phyloP scores from a whole-genome alignment of 2,797 vertebrate species.

The Melanotaenia trifasciata region DNA sequence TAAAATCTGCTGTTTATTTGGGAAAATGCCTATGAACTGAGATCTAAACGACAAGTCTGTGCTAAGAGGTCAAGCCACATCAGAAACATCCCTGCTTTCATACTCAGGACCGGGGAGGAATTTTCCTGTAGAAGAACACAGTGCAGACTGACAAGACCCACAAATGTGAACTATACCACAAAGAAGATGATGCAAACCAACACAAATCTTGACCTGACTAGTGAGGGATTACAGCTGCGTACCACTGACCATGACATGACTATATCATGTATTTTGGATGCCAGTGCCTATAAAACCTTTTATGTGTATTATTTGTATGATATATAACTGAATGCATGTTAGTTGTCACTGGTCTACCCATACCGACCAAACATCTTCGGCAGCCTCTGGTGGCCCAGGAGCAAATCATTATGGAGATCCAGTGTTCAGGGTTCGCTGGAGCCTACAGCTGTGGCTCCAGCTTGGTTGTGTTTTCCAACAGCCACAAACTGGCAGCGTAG shows the following conservation, averaged over 20 bases:
- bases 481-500: conserved; percentile 26
- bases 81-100: conserved; percentile 40
- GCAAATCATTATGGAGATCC: conserved; percentile 13
- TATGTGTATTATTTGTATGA: not conserved
- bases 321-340: not conserved
- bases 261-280: conserved; percentile 7
- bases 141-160: conserved; percentile 39
- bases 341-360: conserved; percentile 1
- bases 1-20: conserved; percentile 41
- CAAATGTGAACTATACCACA: conserved; percentile 47
- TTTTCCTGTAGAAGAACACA: conserved; percentile 10
- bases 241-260: conserved; percentile 9
- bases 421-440: conserved; percentile 14
- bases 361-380: not conserved
- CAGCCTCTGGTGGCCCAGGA: not conserved
- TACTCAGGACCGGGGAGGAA: conserved; percentile 19
- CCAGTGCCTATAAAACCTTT: conserved; percentile 9
- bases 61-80: conserved; percentile 38
- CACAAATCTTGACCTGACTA: conserved; percentile 9
- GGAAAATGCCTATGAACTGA: conserved; percentile 36
- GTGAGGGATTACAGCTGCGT: conserved; percentile 11
- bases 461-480: conserved; percentile 15
- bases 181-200: conserved; percentile 48
- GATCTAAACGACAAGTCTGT: conserved; percentile 53
- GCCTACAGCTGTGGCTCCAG: conserved; percentile 19